A percentile compares a stretch with the other conserved stretches of the same genome.
Conservation (phyloP, 2,113 vertebrate genomes). For the Sorex araneus region DNA sequence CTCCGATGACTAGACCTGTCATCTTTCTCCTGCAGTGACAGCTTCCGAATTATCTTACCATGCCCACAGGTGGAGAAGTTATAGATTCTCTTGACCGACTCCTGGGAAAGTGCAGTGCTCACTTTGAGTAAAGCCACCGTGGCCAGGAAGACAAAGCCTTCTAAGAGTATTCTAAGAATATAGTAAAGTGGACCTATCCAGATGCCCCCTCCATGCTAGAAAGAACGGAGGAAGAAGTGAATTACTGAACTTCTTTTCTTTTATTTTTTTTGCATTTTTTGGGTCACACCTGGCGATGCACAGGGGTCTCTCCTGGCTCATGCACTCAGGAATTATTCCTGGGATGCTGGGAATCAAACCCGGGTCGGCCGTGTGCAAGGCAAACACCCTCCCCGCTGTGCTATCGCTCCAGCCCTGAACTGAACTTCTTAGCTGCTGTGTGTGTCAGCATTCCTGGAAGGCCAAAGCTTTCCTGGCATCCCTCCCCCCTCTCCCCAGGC, state of each 20-base stretch:
- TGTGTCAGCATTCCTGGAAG: not conserved
- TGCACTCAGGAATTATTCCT: too few species aligned
- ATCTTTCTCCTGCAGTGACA: not conserved
- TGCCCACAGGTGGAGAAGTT: not conserved
- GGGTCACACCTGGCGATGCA: too few species aligned
- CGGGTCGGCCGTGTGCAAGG: too few species aligned
- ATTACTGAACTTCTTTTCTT: too few species aligned
- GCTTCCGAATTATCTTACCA: conserved; percentile 46
- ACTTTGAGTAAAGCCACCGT: not conserved
- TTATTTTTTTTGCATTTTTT: not conserved
- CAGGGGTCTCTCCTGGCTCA: too few species aligned
- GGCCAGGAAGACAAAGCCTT: not conserved
- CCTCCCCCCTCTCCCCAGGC: not conserved
- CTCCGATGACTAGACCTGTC: not conserved
- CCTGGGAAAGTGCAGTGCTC: not conserved
- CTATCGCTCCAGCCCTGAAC: too few species aligned
- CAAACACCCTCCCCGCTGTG: too few species aligned
- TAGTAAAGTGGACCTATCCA: not conserved
- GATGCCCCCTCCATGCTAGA: not conserved
- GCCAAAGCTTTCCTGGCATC: not conserved
- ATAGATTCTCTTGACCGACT: not conserved
- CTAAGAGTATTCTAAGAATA: not conserved
- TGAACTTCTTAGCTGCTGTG: conserved; percentile 18
- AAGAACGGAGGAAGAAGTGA: not conserved
- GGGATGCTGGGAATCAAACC: too few species aligned